Evolutionary conservation across 37 sponge, comb jelly and placozoan genomes (phyloP), one percentile per base, ranked within the genome.

Genomic region (Aplysina aerophoba): DNA sequence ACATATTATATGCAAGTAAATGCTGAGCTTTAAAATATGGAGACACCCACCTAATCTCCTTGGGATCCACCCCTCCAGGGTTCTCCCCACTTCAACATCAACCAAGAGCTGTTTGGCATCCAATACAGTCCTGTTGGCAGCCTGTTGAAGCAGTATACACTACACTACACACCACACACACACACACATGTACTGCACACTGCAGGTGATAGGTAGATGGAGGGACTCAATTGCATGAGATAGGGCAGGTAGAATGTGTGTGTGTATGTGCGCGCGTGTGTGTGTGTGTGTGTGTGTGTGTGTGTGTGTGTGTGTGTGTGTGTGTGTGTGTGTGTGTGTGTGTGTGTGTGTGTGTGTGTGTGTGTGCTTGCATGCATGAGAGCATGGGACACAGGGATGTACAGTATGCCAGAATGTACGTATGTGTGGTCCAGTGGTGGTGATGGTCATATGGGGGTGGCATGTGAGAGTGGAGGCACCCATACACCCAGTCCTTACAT

Each of bases 51-150:
- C 99, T 65, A 93, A 81, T 79, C 99, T 80, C 44, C 99, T 73
- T 13, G 99, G 99, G 0, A 88, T 73, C 99, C 99, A 99, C 14
- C 97, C 97, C 4, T 88, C 89, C 54, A 99, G 77, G 25, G 35
- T 67, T 20, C 94, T 85, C 69, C 89, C 90, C 77, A 84, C 85
- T 72, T 99, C 99, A 82, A 59, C 84, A 31, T 99, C 99, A 13
- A 99, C 97, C 11, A 96, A n/a, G 2, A 97, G 53, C 69, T 89
- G 79, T 8, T 79, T 6, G 0, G 85, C 88, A 83, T 99, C 95
- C 44, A 99, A 27, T 2, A 63, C 33, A 68, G 81, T 88, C 33
- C 84, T 66, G 31, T 92, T 72, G 0, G 84, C 83, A 17, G 53
- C 57, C 93, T 95, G 57, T 81, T n/a, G 14, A 4, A 35, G 35